These are phyloP conservation scores for Vireo griseus DNA, from an alignment of 2,797 vertebrate species.

Conservation along the genomic window DNA sequence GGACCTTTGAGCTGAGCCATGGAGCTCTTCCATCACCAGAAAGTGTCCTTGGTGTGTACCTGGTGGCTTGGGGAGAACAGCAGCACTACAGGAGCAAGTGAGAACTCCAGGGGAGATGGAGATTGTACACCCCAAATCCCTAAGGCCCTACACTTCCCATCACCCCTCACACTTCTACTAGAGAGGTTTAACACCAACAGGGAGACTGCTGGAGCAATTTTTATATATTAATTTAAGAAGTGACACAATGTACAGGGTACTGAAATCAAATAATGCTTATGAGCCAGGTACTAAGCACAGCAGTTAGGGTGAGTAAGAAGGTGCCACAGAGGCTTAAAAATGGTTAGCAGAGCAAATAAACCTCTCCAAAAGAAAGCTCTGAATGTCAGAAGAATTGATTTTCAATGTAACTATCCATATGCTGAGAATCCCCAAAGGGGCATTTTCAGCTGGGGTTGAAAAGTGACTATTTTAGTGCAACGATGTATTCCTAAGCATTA, in stretches of 20 bases:
- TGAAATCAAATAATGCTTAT: conserved; percentile 7
- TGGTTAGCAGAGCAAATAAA: conserved; percentile 30
- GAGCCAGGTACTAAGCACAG: conserved; percentile 6
- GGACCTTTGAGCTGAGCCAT: neutral
- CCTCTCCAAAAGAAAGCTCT: neutral
- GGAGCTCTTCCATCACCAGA: neutral
- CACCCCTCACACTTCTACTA: neutral
- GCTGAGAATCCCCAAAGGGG: neutral
- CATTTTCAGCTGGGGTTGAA: neutral
- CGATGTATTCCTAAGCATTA: neutral
- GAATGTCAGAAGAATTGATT: conserved; percentile 44
- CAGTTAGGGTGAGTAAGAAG: conserved; percentile 26
- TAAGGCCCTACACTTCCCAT: neutral
- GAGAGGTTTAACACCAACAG: neutral
- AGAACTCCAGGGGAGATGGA: neutral
- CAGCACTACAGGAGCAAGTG: neutral
- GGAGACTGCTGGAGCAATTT: neutral
- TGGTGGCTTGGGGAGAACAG: neutral
- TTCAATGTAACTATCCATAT: conserved; percentile 11
- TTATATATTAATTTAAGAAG: neutral
- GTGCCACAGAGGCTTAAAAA: neutral
- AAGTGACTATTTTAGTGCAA: conserved; percentile 25
- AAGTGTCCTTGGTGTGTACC: neutral
- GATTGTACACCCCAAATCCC: neutral
- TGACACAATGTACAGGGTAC: neutral